A percentile compares a stretch with the other conserved stretches of the same genome.
Evolutionary conservation across 2,113 vertebrate species (phyloP).

Genomic region (Neotoma lepida): DNA sequence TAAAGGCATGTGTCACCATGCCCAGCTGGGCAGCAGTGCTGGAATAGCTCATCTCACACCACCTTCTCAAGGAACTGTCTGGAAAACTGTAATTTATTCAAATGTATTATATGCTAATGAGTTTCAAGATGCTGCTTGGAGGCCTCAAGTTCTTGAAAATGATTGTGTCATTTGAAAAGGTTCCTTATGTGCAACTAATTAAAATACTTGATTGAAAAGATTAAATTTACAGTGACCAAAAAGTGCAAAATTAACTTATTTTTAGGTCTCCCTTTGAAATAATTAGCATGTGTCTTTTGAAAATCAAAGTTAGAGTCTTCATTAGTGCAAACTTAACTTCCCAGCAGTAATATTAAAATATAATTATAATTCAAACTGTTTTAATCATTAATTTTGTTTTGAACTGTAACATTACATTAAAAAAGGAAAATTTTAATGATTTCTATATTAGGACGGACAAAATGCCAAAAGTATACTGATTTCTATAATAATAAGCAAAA

Average conservation of each 20-base stretch:
- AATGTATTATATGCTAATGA: conserved; percentile 30
- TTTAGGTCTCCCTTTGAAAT: conserved; percentile 48
- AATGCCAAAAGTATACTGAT: conserved; percentile 13
- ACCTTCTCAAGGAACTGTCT: not conserved
- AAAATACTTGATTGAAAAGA: conserved; percentile 63
- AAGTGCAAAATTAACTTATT: conserved; percentile 54
- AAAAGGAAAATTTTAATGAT: conserved; percentile 4
- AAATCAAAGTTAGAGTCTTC: conserved; percentile 46
- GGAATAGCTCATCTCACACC: not conserved
- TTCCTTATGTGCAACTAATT: conserved; percentile 47
- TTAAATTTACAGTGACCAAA: conserved; percentile 39
- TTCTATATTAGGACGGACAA: conserved; percentile 13
- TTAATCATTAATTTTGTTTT: conserved; percentile 42
- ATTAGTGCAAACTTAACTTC: conserved; percentile 48
- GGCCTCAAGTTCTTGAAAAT: conserved; percentile 15
- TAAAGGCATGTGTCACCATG: not conserved
- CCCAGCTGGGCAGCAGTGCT: not conserved
- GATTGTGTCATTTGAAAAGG: not conserved
- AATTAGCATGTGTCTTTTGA: conserved; percentile 42
- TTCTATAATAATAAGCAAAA: not conserved
- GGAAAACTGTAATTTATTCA: conserved; percentile 36
- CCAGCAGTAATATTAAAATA: conserved; percentile 11
- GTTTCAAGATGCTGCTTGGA: conserved; percentile 31
- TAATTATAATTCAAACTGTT: conserved; percentile 58
- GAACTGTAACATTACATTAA: not conserved